phyloP scores from a whole-genome alignment of 2,888 invertebrate genomes.

The Tenthredo livida region DNA sequence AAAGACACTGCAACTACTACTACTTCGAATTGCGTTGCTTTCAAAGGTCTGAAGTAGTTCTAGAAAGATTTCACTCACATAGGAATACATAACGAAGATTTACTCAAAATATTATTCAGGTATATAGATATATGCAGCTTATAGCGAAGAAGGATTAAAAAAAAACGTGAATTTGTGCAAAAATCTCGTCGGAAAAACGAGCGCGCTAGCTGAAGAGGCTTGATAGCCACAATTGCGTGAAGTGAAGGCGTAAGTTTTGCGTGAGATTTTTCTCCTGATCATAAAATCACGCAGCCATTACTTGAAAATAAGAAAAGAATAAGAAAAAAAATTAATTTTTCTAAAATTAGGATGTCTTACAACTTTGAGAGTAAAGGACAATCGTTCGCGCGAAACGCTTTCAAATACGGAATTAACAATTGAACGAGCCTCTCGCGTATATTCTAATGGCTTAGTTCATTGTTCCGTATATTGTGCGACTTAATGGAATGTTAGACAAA shows the following conservation, averaged over 20 bases:
- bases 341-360: constrained; percentile 7
- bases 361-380: background rate
- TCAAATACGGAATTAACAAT: background rate
- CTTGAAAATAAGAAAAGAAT: background rate
- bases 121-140: background rate
- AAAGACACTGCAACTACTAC: background rate
- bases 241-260: background rate
- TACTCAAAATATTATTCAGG: background rate
- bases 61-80: background rate
- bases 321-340: background rate
- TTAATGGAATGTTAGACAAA: constrained; percentile 28
- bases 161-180: background rate
- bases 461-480: background rate
- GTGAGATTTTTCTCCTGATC: background rate
- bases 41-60: background rate
- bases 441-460: constrained; percentile 10
- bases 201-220: too few relatives aligned
- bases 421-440: constrained; percentile 19
- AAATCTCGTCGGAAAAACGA: background rate
- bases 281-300: background rate
- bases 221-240: background rate
- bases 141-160: background rate
- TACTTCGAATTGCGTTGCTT: background rate
- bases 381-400: background rate
- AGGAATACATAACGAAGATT: background rate